A percentile compares a stretch with the other conserved stretches of the same genome.
phyloP scores from a whole-genome alignment of 2,797 vertebrate species.

The Enteromius radiatus region DNA sequence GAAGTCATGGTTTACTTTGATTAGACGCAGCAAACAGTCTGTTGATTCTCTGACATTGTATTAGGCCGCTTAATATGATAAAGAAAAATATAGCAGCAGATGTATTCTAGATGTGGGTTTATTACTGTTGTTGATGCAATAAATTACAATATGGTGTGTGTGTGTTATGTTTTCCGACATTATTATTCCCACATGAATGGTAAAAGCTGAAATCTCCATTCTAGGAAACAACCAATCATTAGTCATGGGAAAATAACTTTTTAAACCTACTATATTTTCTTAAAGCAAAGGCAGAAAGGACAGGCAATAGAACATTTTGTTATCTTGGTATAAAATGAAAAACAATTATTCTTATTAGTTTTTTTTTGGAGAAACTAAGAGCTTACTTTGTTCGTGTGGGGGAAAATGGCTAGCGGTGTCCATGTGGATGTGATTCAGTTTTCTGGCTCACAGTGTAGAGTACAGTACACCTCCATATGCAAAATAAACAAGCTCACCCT shows the following conservation, averaged over 20 bases:
- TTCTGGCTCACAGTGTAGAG: background rate
- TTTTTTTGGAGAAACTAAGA: slow-evolving; percentile 60
- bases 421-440: background rate
- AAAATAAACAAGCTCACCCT: slow-evolving; percentile 48
- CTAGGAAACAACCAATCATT: background rate
- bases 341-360: too few species aligned
- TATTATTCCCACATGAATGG: background rate
- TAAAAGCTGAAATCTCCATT: background rate
- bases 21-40: background rate
- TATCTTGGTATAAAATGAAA: background rate
- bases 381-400: slow-evolving; percentile 49
- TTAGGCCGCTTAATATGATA: slow-evolving; percentile 4
- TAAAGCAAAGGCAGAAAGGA: background rate
- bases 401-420: background rate
- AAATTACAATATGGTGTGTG: slow-evolving; percentile 57
- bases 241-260: background rate
- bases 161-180: background rate
- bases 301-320: background rate
- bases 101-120: background rate
- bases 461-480: background rate
- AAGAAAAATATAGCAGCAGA: background rate
- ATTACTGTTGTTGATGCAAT: background rate
- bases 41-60: background rate
- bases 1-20: slow-evolving; percentile 14
- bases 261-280: background rate